These are phyloP conservation scores for Lasioglossum zephyrum DNA, from an alignment of 2,888 invertebrate species.

Conservation along the genomic window DNA sequence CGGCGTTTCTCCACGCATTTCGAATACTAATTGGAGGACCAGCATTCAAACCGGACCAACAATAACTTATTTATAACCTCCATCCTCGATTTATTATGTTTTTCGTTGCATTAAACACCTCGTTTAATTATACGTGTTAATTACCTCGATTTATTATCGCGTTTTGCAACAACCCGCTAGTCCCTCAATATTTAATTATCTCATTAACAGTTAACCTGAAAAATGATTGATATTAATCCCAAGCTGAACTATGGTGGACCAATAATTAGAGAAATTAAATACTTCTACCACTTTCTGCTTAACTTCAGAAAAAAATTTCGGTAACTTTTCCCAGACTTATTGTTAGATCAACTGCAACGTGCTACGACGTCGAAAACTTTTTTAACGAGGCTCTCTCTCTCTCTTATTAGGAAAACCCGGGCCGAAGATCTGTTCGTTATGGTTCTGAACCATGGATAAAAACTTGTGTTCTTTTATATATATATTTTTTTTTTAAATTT, in stretches of 20 bases:
- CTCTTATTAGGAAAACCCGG: not conserved
- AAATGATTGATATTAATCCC: not conserved
- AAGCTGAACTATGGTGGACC: too few species aligned
- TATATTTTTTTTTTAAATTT: not conserved
- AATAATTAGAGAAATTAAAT: not conserved
- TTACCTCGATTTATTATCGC: not conserved
- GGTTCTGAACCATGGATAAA: not conserved
- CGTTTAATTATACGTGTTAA: not conserved
- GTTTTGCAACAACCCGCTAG: not conserved
- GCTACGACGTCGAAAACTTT: not conserved
- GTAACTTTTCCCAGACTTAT: not conserved
- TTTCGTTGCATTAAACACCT: not conserved
- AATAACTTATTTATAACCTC: not conserved
- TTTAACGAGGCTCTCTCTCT: not conserved
- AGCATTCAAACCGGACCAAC: not conserved
- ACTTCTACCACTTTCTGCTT: not conserved
- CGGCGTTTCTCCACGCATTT: not conserved
- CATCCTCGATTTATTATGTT: not conserved
- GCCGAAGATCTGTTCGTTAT: not conserved
- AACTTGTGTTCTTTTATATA: not conserved
- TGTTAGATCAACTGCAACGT: not conserved
- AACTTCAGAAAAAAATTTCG: not conserved
- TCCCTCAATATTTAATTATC: not conserved
- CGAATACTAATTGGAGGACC: not conserved
- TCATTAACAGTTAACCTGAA: not conserved